Conservation (phyloP, 2,113 vertebrate genomes). For the Arvicanthis niloticus region DNA sequence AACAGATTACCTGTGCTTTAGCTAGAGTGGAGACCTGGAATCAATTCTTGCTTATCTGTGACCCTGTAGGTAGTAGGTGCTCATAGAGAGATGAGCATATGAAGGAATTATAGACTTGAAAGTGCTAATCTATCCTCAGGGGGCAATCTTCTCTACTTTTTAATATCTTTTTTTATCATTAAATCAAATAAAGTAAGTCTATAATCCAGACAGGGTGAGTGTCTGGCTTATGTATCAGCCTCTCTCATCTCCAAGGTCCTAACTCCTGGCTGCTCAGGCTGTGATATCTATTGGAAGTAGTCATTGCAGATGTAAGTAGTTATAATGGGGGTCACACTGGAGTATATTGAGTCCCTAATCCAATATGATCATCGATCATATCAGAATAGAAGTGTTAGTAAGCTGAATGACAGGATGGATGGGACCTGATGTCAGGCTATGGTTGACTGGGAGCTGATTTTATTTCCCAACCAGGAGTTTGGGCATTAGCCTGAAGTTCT, state of each 20-base stretch:
- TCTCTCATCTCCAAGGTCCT: not conserved
- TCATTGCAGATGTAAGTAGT: not conserved
- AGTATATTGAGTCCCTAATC: not conserved
- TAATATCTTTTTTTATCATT: not conserved
- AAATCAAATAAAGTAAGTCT: not conserved
- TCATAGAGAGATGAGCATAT: not conserved
- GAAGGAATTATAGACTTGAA: not conserved
- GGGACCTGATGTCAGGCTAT: not conserved
- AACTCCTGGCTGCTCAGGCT: too few species aligned
- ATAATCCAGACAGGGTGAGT: not conserved
- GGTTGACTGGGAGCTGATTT: too few species aligned
- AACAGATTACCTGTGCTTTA: not conserved
- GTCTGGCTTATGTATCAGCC: not conserved
- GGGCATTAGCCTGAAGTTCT: not conserved
- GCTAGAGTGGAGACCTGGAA: not conserved
- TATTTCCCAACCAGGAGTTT: not conserved
- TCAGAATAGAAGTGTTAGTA: not conserved
- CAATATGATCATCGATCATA: not conserved
- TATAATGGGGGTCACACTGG: not conserved
- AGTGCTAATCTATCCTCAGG: not conserved
- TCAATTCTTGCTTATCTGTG: not conserved
- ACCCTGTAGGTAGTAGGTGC: not conserved
- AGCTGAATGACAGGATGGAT: too few species aligned
- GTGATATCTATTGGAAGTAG: not conserved
- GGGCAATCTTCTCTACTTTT: not conserved